Conservation (phyloP, 1,140 invertebrate species). For the Melanaphis sacchari region DNA sequence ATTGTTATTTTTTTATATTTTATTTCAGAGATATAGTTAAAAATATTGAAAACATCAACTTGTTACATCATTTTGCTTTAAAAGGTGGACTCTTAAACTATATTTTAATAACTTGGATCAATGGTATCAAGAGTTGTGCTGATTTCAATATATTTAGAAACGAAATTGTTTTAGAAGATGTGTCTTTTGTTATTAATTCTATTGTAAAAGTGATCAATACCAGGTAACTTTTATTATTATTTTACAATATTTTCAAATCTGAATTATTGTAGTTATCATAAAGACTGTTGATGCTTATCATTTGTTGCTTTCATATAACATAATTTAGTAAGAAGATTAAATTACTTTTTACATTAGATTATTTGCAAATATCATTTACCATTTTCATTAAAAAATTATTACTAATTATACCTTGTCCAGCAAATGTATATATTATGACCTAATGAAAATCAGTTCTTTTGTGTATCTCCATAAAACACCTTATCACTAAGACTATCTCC, state of each 20-base stretch:
- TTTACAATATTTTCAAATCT: background rate
- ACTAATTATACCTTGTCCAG: background rate
- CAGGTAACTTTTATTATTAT: slow-evolving; percentile 37
- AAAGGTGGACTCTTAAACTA: background rate
- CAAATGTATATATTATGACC: too few species aligned
- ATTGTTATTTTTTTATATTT: background rate
- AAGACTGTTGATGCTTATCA: background rate
- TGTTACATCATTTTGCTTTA: slow-evolving; percentile 31
- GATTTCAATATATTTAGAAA: slow-evolving; percentile 1
- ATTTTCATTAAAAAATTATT: background rate
- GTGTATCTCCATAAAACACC: too few species aligned
- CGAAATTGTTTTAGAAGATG: slow-evolving; percentile 31
- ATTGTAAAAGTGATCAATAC: background rate
- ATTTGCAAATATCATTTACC: background rate
- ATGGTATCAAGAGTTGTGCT: slow-evolving; percentile 11
- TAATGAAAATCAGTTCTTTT: too few species aligned
- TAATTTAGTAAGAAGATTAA: background rate
- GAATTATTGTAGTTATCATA: background rate
- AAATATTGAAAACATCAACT: slow-evolving; percentile 33
- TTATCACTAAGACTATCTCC: too few species aligned
- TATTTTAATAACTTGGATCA: slow-evolving; percentile 38
- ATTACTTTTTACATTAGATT: background rate
- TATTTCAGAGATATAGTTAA: slow-evolving; percentile 25
- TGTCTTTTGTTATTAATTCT: slow-evolving; percentile 27
- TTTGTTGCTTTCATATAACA: background rate